A percentile compares a stretch with the other conserved stretches of the same genome.
Conservation (phyloP, 2,888 invertebrate species). For the Hydroisotoma schaefferi region DNA sequence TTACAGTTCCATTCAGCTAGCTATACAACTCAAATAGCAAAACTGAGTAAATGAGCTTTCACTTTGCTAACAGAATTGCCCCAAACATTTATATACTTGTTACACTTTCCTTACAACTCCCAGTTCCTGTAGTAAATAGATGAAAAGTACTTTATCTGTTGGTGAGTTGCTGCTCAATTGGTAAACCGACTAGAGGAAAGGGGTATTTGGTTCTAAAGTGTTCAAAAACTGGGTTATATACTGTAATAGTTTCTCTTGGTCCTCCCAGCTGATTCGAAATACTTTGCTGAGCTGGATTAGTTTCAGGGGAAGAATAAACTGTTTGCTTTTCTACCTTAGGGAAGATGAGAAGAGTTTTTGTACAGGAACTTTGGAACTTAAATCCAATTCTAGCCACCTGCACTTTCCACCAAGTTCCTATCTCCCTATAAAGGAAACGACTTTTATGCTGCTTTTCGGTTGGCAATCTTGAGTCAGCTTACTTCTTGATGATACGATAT, state of each 20-base stretch:
- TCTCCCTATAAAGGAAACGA: neutral
- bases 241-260: neutral
- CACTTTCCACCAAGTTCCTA: slow-evolving; percentile 24
- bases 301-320: slow-evolving; percentile 18
- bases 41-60: too few relatives aligned
- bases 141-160: too few relatives aligned
- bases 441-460: slow-evolving; percentile 2
- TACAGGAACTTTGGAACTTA: slow-evolving; percentile 43
- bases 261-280: slow-evolving; percentile 1
- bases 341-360: neutral
- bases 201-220: too few relatives aligned
- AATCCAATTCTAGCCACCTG: slow-evolving; percentile 45
- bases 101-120: too few relatives aligned
- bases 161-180: neutral
- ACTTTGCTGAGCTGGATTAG: slow-evolving; percentile 13
- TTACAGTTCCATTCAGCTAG: too few relatives aligned
- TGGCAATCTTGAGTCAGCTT: neutral
- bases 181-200: neutral
- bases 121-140: too few relatives aligned
- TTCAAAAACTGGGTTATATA: slow-evolving; percentile 3
- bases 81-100: too few relatives aligned
- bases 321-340: slow-evolving; percentile 15
- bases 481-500: slow-evolving; percentile 1
- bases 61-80: too few relatives aligned
- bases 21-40: too few relatives aligned